Conservation (phyloP, 2,113 vertebrate genomes). For the Heliornis fulica region DNA sequence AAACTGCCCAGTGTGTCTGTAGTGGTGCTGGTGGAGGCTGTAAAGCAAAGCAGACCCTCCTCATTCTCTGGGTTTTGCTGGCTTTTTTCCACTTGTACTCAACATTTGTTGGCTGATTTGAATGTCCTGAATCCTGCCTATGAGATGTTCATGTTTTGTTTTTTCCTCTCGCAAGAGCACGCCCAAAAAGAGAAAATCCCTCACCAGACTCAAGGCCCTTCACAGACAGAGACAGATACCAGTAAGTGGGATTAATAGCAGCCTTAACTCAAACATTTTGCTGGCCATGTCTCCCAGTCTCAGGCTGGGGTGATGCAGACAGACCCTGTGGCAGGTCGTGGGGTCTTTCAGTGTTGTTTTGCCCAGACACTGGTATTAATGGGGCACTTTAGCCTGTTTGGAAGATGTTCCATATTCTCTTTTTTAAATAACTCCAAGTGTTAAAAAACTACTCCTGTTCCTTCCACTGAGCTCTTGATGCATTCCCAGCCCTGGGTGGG, state of each 20-base stretch:
- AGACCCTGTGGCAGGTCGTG: neutral
- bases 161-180: neutral
- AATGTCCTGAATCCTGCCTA: neutral
- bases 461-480: neutral
- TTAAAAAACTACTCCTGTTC: neutral
- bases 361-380: neutral
- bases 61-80: neutral
- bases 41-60: neutral
- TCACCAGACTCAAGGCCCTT: neutral
- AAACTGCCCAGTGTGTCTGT: neutral
- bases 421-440: neutral
- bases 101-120: neutral
- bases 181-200: neutral
- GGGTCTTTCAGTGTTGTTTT: neutral
- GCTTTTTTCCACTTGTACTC: neutral
- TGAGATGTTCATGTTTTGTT: neutral
- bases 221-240: fast-evolving
- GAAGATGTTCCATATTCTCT: neutral
- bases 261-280: neutral
- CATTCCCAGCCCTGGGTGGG: neutral
- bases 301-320: neutral
- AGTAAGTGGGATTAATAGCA: neutral
- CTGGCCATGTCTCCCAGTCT: neutral
- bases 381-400: neutral
- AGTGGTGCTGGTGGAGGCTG: neutral